A percentile compares a stretch with the other conserved stretches of the same genome.
Evolutionary conservation across 2,113 vertebrate genomes (phyloP).

Genomic region (Microcebus griseorufus): DNA sequence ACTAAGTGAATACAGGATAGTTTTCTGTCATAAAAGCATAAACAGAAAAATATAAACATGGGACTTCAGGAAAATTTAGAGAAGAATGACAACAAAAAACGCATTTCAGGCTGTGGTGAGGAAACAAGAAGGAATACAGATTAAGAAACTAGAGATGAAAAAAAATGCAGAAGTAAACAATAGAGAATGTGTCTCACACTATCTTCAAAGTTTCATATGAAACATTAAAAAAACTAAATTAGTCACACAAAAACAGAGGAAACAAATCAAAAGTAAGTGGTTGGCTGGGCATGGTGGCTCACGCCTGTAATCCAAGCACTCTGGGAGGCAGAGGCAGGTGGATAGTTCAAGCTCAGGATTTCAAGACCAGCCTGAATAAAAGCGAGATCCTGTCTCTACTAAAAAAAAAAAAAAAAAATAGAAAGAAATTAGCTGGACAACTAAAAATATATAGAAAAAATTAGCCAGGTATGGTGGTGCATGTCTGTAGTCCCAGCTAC

Average conservation of each 20-base stretch:
- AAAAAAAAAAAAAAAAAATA: too few relatives aligned
- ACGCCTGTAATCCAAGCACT: too few relatives aligned
- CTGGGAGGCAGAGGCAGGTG: too few relatives aligned
- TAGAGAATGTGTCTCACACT: not conserved
- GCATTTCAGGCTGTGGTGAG: not conserved
- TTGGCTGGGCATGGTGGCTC: too few relatives aligned
- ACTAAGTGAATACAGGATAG: not conserved
- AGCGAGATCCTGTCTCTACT: too few relatives aligned
- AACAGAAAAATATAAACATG: not conserved
- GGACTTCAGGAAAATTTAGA: not conserved
- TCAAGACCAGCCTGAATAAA: too few relatives aligned
- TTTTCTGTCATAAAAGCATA: not conserved
- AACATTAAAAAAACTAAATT: not conserved
- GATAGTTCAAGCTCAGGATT: too few relatives aligned
- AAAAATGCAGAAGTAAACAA: not conserved
- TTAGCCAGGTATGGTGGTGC: too few relatives aligned
- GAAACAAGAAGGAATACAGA: not conserved
- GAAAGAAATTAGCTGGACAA: too few relatives aligned
- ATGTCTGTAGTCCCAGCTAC: too few relatives aligned
- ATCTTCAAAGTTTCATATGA: not conserved
- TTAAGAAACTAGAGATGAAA: not conserved
- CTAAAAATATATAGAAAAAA: too few relatives aligned
- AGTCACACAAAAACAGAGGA: not conserved
- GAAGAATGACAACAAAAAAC: not conserved
- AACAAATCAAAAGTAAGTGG: not conserved